Evolutionary conservation across 1,140 invertebrate genomes (phyloP).

Genomic region (Neotoxoptera formosana): DNA sequence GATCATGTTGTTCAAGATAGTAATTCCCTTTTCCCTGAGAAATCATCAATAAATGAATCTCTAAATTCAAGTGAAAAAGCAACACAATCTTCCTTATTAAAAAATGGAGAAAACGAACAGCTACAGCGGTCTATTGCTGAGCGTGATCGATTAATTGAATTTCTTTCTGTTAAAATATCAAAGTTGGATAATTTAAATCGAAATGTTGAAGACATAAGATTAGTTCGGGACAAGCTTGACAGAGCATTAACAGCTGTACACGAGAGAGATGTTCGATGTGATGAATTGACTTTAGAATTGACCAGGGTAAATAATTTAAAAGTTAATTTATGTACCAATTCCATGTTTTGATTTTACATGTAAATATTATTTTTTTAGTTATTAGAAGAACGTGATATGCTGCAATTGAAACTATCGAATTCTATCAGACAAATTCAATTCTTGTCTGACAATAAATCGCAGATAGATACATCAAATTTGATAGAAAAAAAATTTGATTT

Average conservation of each 20-base stretch:
- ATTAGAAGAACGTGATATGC: slow-evolving; percentile 82
- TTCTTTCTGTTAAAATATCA: slow-evolving; percentile 41
- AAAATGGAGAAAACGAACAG: slow-evolving; percentile 27
- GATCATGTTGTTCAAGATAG: not conserved
- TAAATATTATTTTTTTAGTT: slow-evolving; percentile 64
- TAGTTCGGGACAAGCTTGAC: slow-evolving; percentile 72
- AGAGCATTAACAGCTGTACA: slow-evolving; percentile 85
- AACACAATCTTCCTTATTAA: not conserved
- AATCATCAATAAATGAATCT: not conserved
- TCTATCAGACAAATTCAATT: slow-evolving; percentile 67
- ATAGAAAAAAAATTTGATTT: not conserved
- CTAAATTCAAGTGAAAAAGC: not conserved
- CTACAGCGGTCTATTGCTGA: slow-evolving; percentile 40
- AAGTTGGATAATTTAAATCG: slow-evolving; percentile 34
- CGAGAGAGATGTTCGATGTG: slow-evolving; percentile 85
- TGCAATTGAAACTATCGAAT: slow-evolving; percentile 82
- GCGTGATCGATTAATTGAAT: slow-evolving; percentile 44
- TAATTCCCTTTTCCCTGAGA: not conserved
- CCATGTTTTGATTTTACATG: slow-evolving; percentile 26
- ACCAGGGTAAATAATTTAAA: slow-evolving; percentile 68
- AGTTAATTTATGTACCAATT: not conserved
- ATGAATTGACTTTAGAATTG: slow-evolving; percentile 86
- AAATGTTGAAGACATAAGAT: slow-evolving; percentile 14
- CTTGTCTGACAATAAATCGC: not conserved
- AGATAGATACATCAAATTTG: not conserved